These are phyloP conservation scores for Drosophila kambysellisi DNA, from an alignment of 2,888 invertebrate genomes.

Conservation along the genomic window DNA sequence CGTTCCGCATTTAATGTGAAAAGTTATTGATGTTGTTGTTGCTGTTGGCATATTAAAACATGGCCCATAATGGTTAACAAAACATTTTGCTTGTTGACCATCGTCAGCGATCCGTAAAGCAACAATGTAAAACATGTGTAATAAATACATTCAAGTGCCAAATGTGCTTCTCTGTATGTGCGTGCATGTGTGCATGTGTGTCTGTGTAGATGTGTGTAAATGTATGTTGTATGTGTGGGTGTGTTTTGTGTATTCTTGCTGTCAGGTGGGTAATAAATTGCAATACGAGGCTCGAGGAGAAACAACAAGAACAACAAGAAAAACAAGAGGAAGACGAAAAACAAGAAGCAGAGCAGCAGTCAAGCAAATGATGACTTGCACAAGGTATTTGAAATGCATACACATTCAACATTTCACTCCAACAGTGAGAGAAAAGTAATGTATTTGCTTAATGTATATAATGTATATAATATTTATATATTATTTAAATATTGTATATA, in stretches of 20 bases:
- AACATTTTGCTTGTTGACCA: conserved; percentile 77
- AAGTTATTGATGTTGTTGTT: conserved; percentile 66
- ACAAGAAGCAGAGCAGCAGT: conserved; percentile 26
- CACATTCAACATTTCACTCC: conserved; percentile 6
- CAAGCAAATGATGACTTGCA: conserved; percentile 73
- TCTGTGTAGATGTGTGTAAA: background rate
- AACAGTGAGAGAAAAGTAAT: background rate
- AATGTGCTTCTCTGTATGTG: conserved; percentile 11
- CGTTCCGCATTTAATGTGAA: conserved; percentile 69
- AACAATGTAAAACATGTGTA: conserved; percentile 80
- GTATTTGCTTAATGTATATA: background rate
- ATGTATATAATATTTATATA: background rate
- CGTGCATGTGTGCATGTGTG: background rate
- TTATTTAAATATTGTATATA: background rate
- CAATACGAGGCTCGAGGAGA: conserved; percentile 43
- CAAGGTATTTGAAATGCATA: conserved; percentile 63
- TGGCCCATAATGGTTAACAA: conserved; percentile 79
- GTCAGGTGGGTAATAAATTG: conserved; percentile 74
- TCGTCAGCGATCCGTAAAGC: conserved; percentile 54
- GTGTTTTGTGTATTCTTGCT: conserved; percentile 32
- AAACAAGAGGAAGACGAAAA: conserved; percentile 13
- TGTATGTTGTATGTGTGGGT: conserved; percentile 8
- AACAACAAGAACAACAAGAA: conserved; percentile 16
- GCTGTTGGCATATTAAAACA: conserved; percentile 74
- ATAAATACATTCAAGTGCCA: conserved; percentile 71